These are phyloP conservation scores for Pogona vitticeps DNA, from an alignment of 2,113 vertebrate species.

Conservation along the genomic window DNA sequence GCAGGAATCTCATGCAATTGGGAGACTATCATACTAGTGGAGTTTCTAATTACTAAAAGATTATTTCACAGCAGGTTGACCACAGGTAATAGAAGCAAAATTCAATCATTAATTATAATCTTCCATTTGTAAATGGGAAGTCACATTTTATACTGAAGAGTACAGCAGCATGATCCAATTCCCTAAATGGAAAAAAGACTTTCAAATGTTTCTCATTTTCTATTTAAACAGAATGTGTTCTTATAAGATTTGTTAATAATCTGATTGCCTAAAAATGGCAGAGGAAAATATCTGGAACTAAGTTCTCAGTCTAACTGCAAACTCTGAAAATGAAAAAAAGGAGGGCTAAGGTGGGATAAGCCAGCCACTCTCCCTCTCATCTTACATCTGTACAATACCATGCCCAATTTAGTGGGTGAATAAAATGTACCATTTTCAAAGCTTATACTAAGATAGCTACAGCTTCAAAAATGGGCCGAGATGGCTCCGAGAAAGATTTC, in stretches of 20 bases:
- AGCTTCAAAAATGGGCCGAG: neutral
- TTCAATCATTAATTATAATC: neutral
- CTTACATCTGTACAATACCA: neutral
- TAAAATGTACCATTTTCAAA: slow-evolving; percentile 18
- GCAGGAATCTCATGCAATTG: slow-evolving; percentile 9
- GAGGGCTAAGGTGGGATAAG: neutral
- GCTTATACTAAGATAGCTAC: neutral
- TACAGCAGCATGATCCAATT: neutral
- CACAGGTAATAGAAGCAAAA: slow-evolving; percentile 11
- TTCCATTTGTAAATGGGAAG: neutral
- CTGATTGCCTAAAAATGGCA: slow-evolving; percentile 5
- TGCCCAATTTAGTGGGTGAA: neutral
- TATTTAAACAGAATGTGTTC: neutral
- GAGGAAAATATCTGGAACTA: neutral
- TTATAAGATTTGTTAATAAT: slow-evolving; percentile 16
- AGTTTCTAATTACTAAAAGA: slow-evolving; percentile 48
- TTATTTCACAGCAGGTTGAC: slow-evolving; percentile 39
- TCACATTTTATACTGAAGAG: neutral
- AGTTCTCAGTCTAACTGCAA: neutral
- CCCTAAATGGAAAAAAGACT: neutral
- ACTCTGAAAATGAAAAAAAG: neutral
- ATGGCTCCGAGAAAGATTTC: neutral
- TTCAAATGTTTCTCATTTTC: neutral
- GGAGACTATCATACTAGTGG: slow-evolving; percentile 22
- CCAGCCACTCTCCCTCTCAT: neutral